Conservation (phyloP, 2,113 vertebrate genomes). For the Ochotona curzoniae region DNA sequence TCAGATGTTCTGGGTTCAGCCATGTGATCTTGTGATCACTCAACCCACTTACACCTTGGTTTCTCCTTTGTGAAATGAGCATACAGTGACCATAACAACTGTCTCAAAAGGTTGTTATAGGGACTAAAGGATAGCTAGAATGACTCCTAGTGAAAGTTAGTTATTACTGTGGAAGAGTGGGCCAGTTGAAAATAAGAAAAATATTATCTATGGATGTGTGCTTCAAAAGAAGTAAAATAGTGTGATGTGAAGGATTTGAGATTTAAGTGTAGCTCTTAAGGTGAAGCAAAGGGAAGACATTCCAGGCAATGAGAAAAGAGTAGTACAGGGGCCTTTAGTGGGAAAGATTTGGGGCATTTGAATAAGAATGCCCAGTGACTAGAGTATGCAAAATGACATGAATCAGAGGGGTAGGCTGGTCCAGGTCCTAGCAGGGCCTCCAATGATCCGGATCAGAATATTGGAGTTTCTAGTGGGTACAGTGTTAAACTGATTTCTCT, state of each 20-base stretch:
- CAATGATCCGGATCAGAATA: background rate
- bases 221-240: background rate
- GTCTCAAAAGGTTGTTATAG: background rate
- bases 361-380: background rate
- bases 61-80: background rate
- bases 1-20: background rate
- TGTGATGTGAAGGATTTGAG: background rate
- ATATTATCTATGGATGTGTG: background rate
- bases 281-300: background rate
- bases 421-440: background rate
- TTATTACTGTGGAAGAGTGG: background rate
- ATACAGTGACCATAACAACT: background rate
- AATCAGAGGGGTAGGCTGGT: background rate
- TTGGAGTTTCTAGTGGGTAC: background rate
- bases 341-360: background rate
- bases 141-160: background rate
- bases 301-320: background rate
- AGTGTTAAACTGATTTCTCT: background rate
- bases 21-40: background rate
- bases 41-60: background rate
- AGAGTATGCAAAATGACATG: background rate
- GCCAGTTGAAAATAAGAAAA: constrained; percentile 19
- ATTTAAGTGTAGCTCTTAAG: background rate
- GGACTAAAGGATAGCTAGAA: constrained; percentile 1
- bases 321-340: background rate